A percentile compares a stretch with the other conserved stretches of the same genome.
These are phyloP conservation scores for Strigamia transsilvanica DNA, from an alignment of 2,888 invertebrate species.

Conservation along the genomic window DNA sequence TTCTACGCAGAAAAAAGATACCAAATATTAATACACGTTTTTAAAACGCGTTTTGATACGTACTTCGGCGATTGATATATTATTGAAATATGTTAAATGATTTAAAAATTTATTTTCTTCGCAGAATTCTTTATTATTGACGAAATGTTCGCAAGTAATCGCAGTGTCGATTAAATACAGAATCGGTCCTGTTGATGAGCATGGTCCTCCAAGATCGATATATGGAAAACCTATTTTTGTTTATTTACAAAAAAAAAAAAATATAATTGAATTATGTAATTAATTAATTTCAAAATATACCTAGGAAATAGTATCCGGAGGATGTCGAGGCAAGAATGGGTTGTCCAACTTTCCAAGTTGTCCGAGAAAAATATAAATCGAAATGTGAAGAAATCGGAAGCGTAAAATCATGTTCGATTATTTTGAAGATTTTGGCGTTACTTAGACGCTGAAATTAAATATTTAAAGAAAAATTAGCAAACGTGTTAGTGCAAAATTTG, in stretches of 20 bases:
- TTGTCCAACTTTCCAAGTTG: not conserved
- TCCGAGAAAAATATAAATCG: not conserved
- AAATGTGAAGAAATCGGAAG: not conserved
- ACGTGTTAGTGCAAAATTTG: not conserved
- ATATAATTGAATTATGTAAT: not conserved
- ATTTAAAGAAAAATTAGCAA: not conserved
- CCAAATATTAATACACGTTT: not conserved
- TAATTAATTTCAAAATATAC: not conserved
- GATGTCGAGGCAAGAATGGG: not conserved
- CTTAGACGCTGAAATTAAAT: not conserved
- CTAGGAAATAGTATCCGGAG: not conserved
- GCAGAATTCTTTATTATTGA: not conserved
- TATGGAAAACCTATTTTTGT: not conserved
- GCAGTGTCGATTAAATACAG: not conserved
- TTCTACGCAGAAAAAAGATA: not conserved
- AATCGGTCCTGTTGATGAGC: not conserved
- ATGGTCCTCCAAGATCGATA: not conserved
- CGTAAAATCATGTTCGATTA: not conserved
- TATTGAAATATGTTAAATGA: not conserved
- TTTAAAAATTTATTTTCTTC: conserved; percentile 1
- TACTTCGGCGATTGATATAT: not conserved
- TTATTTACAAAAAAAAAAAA: not conserved
- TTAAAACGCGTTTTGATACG: not conserved
- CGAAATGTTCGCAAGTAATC: not conserved
- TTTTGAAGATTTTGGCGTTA: not conserved